Conservation (phyloP, 1,140 invertebrate genomes). For the Brachionus koreanus region DNA sequence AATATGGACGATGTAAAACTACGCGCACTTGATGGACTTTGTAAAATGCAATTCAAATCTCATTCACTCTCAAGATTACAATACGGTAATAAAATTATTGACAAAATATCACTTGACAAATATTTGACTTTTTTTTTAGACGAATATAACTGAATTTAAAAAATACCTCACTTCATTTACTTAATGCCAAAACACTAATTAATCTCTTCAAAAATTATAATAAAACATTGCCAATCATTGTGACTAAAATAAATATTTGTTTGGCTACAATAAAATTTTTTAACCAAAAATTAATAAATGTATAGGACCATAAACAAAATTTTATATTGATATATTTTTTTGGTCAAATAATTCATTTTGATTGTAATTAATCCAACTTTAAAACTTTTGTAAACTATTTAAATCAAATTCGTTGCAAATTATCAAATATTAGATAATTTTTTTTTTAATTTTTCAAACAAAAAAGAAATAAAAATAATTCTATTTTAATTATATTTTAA, state of each 20-base stretch:
- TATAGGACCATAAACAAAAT: not conserved
- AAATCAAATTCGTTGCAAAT: no score
- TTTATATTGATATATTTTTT: no score
- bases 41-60: not conserved
- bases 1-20: slow-evolving; percentile 25
- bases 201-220: not conserved
- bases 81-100: slow-evolving; percentile 28
- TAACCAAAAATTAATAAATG: not conserved
- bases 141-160: not conserved
- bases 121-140: not conserved
- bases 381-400: no score
- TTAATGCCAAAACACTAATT: not conserved
- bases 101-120: slow-evolving; percentile 13
- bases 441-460: not conserved
- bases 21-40: slow-evolving; percentile 27
- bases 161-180: not conserved
- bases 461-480: no score
- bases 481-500: not conserved
- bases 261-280: not conserved
- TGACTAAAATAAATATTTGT: not conserved
- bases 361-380: no score
- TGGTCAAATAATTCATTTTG: no score
- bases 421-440: not conserved
- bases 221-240: not conserved
- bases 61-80: not conserved